Conservation (phyloP, 30 jellyfish, hydroid and myxozoan species). For the Hydractinia echinata region DNA sequence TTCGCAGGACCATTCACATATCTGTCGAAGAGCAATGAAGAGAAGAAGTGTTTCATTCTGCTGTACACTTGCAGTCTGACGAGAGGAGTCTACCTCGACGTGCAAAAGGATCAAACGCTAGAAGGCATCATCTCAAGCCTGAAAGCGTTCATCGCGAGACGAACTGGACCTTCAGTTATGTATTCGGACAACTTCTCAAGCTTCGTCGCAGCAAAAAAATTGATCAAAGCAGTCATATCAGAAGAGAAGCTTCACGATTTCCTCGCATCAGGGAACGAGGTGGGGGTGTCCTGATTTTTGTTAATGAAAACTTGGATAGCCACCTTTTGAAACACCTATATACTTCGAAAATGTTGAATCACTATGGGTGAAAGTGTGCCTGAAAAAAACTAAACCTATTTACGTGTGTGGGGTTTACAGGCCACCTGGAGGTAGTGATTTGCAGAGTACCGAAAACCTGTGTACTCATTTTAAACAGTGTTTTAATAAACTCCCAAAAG, state of each 20-base stretch:
- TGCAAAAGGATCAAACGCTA: conserved; percentile 36
- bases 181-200: conserved; percentile 32
- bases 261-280: conserved; percentile 24
- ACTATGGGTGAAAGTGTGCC: no score
- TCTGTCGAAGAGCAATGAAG: neutral
- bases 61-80: conserved; percentile 23
- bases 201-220: conserved; percentile 44
- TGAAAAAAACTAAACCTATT: no score
- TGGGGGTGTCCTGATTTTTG: no score
- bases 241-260: conserved; percentile 25
- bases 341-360: no score
- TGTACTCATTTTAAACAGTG: no score
- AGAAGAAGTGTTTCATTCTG: conserved; percentile 14
- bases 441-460: no score
- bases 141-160: conserved; percentile 30
- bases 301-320: no score
- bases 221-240: conserved; percentile 34
- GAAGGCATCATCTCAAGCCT: conserved; percentile 38
- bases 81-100: conserved; percentile 22
- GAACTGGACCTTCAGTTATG: conserved; percentile 20
- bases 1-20: conserved; percentile 23
- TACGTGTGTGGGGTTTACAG: no score
- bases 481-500: no score
- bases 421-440: no score
- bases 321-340: no score